Base-by-base conservation (phyloP, 2,888 invertebrate species). In the Drosophila macrothrix region DNA sequence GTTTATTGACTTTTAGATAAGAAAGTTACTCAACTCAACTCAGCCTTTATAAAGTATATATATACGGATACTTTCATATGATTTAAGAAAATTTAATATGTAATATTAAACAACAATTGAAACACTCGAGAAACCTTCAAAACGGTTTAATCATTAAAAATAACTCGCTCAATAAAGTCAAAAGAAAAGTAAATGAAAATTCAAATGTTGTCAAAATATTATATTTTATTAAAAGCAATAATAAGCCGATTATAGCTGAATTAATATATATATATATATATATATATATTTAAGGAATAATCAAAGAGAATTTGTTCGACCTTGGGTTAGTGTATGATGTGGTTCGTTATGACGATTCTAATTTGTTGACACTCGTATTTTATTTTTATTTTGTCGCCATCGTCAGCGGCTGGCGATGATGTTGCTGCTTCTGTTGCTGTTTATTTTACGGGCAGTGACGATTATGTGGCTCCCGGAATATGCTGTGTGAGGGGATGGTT, bases 381-480 rank as follows among this genome's bases (percentile, higher is more conserved):
- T 90, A 86, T 88, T 90, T 90, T 88, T 90, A 88, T 86, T 85
- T 88, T 78, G 83, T 84, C 90, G 78, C 88, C 90, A 89, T 79
- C 74, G 76, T 56, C 64, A 49, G 35, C 33, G 46, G 46, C 46
- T 46, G 46, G 46, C 46, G 46, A 25, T 25, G 75, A 50, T 54
- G 65, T 59, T 53, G 65, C 53, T 53, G 67, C 50, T 65, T 25
- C 76, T 76, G 76, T 58, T 75, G 78, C 88, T 87, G 90, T 87
- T 87, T 87, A 87, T 90, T 90, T 87, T 90, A 90, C 87, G 90
- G 83, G 83, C 90, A 78, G 85, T 76, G 90, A 82, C 90, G 86
- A 86, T 86, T 90, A 86, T 83, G 88, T 84, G 73, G 73, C 68
- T 75, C 56, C 73, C 77, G 55, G 64, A 31, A 25, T 29, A 56